Base-by-base conservation (phyloP, 2,888 invertebrate genomes). In the Sicus ferrugineus region DNA sequence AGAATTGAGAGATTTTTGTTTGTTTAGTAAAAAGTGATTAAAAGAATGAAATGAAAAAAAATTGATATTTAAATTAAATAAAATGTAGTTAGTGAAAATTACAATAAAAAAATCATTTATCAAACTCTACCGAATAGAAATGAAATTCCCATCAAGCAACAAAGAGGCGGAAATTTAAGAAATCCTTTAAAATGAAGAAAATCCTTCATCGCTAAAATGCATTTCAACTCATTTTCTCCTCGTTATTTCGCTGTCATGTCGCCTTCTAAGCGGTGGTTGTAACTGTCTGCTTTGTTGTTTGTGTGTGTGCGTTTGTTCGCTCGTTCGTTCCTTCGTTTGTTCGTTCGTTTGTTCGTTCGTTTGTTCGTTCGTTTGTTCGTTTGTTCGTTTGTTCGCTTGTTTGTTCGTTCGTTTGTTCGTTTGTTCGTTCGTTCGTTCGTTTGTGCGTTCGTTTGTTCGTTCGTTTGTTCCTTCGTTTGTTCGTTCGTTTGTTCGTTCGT, bases 231-330 rank as follows among this genome's bases (percentile, higher is more conserved):
- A n/a, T 54, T 52, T 65, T 65, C 34, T 52, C 28, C 65, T 52
- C 26, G 64, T 64, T 34, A 54, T 65, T 38, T 11, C 11, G 26
- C 34, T 65, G 65, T 65, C 65, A 65, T 65, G 65, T 50, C 52
- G 31, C n/a, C n/a, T n/a, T 42, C 16, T 50, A 64, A 31, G 31
- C 64, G 28, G 50, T 16, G 23, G 52, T 7, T 31, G 65, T 65
- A 54, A 54, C 65, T 54, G 11, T 42, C 42, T 54, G 7, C 34
- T 52, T 26, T 54, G 3, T 54, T 65, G 23, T 54, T 52, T 65
- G 31, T 54, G 31, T 52, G n/a, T n/a, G n/a, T n/a, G n/a, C n/a
- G n/a, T n/a, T n/a, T n/a, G n/a, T n/a, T n/a, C n/a, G n/a, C n/a
- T n/a, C n/a, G n/a, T n/a, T n/a, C n/a, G n/a, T 38, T 42, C 21